Conservation (phyloP, 2,797 vertebrate genomes). For the Sitta carolinensis region DNA sequence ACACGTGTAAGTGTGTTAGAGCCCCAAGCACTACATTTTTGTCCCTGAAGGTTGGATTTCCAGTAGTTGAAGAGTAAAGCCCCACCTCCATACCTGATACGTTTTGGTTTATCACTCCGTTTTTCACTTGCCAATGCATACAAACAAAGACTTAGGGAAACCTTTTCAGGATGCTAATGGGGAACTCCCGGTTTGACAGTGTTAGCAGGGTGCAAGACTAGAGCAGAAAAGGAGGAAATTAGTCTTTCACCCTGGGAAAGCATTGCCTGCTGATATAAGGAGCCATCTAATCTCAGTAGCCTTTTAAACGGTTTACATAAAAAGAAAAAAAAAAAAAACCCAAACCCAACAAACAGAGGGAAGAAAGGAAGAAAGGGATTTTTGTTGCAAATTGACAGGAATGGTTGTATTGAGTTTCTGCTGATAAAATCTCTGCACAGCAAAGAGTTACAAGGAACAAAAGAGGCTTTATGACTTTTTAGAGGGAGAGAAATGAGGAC, state of each 20-base stretch:
- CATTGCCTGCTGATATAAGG: not conserved
- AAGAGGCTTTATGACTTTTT: slow-evolving; percentile 33
- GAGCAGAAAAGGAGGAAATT: slow-evolving; percentile 42
- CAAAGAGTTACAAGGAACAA: slow-evolving; percentile 5
- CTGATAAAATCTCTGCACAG: slow-evolving; percentile 33
- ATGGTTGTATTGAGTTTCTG: slow-evolving; percentile 28
- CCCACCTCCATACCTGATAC: not conserved
- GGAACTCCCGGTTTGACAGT: not conserved
- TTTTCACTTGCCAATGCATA: not conserved
- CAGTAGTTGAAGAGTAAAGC: not conserved
- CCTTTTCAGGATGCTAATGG: not conserved
- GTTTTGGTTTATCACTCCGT: not conserved
- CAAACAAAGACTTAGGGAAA: not conserved
- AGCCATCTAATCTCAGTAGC: slow-evolving; percentile 14
- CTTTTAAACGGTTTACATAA: slow-evolving; percentile 25
- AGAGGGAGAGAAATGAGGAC: not conserved
- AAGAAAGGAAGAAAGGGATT: slow-evolving; percentile 51
- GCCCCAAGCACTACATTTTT: not conserved
- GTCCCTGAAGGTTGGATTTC: not conserved
- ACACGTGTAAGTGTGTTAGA: not conserved
- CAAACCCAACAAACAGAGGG: slow-evolving; percentile 5
- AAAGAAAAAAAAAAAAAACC: not conserved
- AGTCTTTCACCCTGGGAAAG: slow-evolving; percentile 24
- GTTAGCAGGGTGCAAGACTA: not conserved
- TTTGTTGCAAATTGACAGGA: slow-evolving; percentile 39